Percentiles rank a stretch among this genome's conserved stretches.
Evolutionary conservation across 2,797 vertebrate species (phyloP).

Genomic region (Sylvilagus floridanus): DNA sequence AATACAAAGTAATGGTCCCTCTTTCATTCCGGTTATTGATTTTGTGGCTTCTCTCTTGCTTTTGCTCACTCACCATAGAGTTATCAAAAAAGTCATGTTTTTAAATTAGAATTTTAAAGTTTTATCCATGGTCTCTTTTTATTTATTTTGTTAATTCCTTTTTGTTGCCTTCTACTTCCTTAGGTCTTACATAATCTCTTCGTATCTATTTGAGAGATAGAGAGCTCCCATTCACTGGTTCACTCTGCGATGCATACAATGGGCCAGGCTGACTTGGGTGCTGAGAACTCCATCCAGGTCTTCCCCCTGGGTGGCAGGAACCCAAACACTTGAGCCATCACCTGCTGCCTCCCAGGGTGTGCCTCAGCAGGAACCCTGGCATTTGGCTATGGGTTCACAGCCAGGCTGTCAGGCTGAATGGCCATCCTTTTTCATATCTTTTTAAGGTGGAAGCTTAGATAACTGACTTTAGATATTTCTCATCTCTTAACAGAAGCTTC

Average conservation of each 20-base stretch:
- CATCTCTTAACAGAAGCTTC: neutral
- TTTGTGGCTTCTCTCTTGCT: neutral
- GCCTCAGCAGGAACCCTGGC: no score
- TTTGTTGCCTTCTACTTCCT: neutral
- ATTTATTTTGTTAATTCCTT: conserved; percentile 36
- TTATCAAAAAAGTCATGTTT: neutral
- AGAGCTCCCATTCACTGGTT: no score
- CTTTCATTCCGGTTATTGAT: neutral
- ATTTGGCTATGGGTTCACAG: no score
- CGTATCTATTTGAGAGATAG: neutral
- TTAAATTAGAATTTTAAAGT: neutral
- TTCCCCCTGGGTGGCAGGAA: no score
- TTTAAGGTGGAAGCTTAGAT: neutral
- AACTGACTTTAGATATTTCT: neutral
- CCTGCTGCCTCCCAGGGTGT: no score
- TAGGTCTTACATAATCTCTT: conserved; percentile 22
- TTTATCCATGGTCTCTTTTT: neutral
- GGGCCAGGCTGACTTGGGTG: no score
- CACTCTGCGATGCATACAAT: no score
- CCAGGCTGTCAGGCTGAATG: no score
- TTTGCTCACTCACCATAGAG: neutral
- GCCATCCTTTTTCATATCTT: neutral
- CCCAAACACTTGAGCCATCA: no score
- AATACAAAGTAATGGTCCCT: neutral
- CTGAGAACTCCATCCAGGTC: no score